phyloP scores from a whole-genome alignment of 1,140 invertebrate genomes.

The Caenorhabditis briggsae region DNA sequence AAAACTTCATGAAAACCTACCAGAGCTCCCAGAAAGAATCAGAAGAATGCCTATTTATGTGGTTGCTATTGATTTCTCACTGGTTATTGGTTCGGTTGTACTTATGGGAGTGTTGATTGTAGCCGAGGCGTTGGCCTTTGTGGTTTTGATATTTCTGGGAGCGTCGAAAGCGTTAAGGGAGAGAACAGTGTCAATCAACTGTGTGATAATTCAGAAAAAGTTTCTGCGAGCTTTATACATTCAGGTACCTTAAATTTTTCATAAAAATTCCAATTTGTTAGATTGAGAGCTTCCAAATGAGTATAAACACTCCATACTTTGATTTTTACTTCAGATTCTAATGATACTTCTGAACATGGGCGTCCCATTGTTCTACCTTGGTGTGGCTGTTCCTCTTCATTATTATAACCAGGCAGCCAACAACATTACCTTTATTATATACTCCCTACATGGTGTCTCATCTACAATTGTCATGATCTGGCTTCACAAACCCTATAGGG shows the following conservation, averaged over 20 bases:
- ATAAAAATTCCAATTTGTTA: no score
- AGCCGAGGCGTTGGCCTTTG: neutral
- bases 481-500: neutral
- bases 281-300: no score
- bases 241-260: neutral
- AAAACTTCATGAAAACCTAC: neutral
- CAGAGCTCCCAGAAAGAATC: neutral
- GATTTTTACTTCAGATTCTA: neutral
- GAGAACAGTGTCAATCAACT: neutral
- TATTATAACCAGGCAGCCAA: constrained; percentile 11
- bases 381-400: neutral
- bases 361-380: neutral
- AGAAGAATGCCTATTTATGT: neutral
- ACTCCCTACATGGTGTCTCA: neutral
- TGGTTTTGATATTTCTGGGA: neutral
- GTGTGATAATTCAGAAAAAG: neutral
- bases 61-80: neutral
- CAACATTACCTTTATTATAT: neutral
- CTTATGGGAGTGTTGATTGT: neutral
- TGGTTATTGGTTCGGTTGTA: neutral
- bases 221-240: constrained; percentile 1
- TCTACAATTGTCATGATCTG: constrained; percentile 11
- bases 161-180: neutral
- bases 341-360: neutral
- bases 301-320: no score